Percentiles rank a stretch among this genome's conserved stretches.
Conservation (phyloP, 2,888 invertebrate genomes). For the Chrysolina americana region DNA sequence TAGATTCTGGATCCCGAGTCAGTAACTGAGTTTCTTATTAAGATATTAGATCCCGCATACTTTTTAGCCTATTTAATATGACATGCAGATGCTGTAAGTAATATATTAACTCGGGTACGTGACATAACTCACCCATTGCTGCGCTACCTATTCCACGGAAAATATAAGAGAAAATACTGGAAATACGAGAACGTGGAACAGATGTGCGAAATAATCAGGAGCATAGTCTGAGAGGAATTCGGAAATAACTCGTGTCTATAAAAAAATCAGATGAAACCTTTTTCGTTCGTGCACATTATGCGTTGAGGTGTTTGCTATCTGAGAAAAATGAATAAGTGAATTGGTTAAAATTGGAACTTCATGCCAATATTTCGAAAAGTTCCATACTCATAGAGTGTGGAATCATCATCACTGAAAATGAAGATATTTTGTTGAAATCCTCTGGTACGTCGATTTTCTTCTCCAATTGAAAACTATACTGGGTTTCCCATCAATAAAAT, state of each 20-base stretch:
- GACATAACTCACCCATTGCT: neutral
- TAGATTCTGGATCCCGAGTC: neutral
- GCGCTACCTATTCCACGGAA: neutral
- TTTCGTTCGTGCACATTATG: too few species aligned
- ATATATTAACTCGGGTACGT: constrained; percentile 12
- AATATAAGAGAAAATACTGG: neutral
- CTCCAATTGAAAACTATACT: too few species aligned
- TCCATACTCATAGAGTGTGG: too few species aligned
- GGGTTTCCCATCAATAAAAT: too few species aligned
- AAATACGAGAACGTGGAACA: neutral
- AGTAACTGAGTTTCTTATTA: constrained; percentile 10
- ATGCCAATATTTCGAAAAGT: too few species aligned
- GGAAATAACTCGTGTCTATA: neutral
- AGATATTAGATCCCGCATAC: neutral
- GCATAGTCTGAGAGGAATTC: neutral
- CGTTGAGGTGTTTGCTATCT: too few species aligned
- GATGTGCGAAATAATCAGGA: neutral
- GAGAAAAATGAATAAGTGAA: too few species aligned
- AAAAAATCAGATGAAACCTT: too few species aligned
- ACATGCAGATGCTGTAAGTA: neutral
- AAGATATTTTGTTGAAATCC: too few species aligned
- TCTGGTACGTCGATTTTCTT: too few species aligned
- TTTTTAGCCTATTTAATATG: constrained; percentile 6
- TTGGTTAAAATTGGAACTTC: too few species aligned
- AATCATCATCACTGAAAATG: too few species aligned